Evolutionary conservation across 2,113 vertebrate genomes (phyloP), one percentile per base, ranked within the genome.

Genomic region (Eulemur rufifrons): DNA sequence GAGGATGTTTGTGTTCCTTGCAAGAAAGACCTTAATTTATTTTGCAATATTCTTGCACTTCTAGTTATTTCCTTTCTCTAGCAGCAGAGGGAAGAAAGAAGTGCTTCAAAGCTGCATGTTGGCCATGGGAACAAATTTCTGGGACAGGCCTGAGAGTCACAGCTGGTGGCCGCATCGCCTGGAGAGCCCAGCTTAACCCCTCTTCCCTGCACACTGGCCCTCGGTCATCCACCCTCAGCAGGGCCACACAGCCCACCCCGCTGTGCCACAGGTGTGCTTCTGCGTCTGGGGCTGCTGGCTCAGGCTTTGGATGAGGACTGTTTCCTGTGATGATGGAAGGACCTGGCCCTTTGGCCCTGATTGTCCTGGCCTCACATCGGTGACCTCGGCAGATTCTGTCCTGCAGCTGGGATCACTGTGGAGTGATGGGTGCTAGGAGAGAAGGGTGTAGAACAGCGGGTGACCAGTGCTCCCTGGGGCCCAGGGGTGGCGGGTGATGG

Each of bases 181-280:
- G 42, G 71, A 54, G 50, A 59, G 42, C 14, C 52, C 27, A 37
- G 15, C 25, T 2, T 10, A 13, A 20, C 59, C 59, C 6, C 64
- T 54, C 1, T 3, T 3, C 25, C 39, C 39, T 11, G 2, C 47
- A 20, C 21, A 21, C 8, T 2, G 69, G 37, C 66, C 74, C 45
- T 14, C 13, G 56, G 39, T 7, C 15, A 37, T 3, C 37, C 29
- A 15, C 27, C 2, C 73, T 34, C 54, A 15, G 42, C 45, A 59
- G 84, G 23, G n/a, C 39, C 91, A 9, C 10, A 0, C 34, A 5
- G 27, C 20, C 13, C 20, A 13, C 10, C 1, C 42, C 32, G 27
- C 3, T 1, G 1, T 20, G 25, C 27, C 11, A 7, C 11, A 7
- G 9, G 1, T 1, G 20, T 63, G 21, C 23, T 13, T 29, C 39